Evolutionary conservation across 2,113 vertebrate species (phyloP), one percentile per base, ranked within the genome.

Genomic region (Propithecus coquereli): DNA sequence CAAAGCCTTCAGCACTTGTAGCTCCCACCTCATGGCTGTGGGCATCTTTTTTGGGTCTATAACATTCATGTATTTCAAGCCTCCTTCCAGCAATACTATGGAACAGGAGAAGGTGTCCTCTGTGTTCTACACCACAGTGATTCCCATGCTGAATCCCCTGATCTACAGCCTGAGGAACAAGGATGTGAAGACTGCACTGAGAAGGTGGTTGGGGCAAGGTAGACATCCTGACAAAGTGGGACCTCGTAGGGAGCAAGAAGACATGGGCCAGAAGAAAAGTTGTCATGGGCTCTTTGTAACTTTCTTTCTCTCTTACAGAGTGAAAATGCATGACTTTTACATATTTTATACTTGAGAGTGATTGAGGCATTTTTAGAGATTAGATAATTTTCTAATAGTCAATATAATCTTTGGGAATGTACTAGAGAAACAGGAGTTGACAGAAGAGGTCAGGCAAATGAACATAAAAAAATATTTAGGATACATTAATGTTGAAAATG

Each of bases 91-190:
- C 8, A 92, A 89, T 32, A 81, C 63, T 10, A 89, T 94, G 84
- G 85, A 94, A 2, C 47, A 95, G 34, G 96, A 97, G 30, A 97
- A 97, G 73, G 66, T 96, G 13, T 88, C 97, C 16, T 97, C 96
- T 4, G 74, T 97, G 9, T 97, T 97, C 54, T 97, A 97, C 1
- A 97, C 95, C 52, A 96, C 92, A 3, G 71, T 97, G 66, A 96
- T 96, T n/a, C 92, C 94, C 37, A 93, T 97, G 93, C 85, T 98
- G 82, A 98, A 97, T 25, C 97, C 96, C 2, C 27, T 97, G 6
- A 94, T 98, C 61, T 98, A 96, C 23, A 96, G 92, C 30, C 79
- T 98, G 20, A 96, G 95, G 37, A 98, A 97, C 45, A 94, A 89
- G 22, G 95, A 97, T 61, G 96, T 97, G 74, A 97, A 97, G 74